phyloP scores from a whole-genome alignment of 1,140 invertebrate genomes.

The Chrysomallon squamiferum region DNA sequence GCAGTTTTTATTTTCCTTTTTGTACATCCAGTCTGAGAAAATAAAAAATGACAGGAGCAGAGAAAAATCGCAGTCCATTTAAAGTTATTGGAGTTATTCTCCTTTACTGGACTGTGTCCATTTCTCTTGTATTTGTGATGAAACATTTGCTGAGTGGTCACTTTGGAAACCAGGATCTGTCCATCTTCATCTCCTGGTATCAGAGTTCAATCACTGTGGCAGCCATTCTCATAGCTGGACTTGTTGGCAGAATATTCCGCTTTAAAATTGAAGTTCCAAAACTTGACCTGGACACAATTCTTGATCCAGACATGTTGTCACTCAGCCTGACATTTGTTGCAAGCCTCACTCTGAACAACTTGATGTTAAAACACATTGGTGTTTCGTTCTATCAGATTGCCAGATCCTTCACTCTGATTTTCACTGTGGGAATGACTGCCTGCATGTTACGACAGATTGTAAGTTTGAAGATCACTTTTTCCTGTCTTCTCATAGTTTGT shows the following conservation, averaged over 20 bases:
- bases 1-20: no score
- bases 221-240: conserved; percentile 21
- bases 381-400: conserved; percentile 63
- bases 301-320: conserved; percentile 44
- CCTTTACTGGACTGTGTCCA: conserved; percentile 58
- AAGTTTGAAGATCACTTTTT: conserved; percentile 34
- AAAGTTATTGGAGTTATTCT: conserved; percentile 40
- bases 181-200: conserved; percentile 61
- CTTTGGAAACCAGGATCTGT: conserved; percentile 39
- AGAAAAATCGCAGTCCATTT: conserved; percentile 1
- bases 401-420: conserved; percentile 59
- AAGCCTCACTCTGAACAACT: conserved; percentile 58
- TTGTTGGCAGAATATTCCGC: conserved; percentile 12
- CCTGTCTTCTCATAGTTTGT: conserved; percentile 51
- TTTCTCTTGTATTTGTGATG: conserved; percentile 62
- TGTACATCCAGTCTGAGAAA: no score
- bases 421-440: conserved; percentile 55
- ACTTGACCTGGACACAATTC: conserved; percentile 28
- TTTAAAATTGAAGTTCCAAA: conserved; percentile 18
- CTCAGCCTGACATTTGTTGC: conserved; percentile 51
- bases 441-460: conserved; percentile 43
- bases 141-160: conserved; percentile 55
- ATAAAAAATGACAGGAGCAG: neutral
- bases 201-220: conserved; percentile 38
- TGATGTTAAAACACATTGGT: conserved; percentile 60